Conservation (phyloP, 2,113 vertebrate species). For the Diphyllodes magnificus region DNA sequence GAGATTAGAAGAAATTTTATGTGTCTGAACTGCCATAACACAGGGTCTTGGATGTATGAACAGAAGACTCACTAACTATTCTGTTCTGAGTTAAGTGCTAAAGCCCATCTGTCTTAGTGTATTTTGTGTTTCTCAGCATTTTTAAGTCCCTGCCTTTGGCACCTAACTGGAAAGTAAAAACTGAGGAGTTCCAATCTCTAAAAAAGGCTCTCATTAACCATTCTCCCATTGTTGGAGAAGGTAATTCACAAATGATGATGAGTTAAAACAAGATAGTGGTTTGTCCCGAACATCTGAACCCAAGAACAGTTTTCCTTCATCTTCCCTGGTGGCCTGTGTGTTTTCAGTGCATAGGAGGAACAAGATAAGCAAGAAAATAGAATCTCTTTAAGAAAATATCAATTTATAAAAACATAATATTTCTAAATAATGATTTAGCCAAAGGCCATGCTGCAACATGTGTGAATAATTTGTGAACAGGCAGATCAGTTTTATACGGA, state of each 20-base stretch:
- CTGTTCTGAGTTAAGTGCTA: background rate
- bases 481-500: background rate
- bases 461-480: background rate
- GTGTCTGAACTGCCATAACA: background rate
- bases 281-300: background rate
- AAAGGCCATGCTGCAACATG: background rate
- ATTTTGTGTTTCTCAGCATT: background rate
- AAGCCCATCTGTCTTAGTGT: background rate
- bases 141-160: background rate
- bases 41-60: background rate
- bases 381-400: background rate
- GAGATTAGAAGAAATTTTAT: background rate
- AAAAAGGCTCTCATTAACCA: background rate
- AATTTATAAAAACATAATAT: background rate
- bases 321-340: background rate
- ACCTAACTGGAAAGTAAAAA: background rate
- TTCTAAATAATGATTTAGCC: background rate
- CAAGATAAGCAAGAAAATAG: background rate
- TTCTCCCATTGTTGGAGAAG: background rate
- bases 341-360: background rate
- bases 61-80: background rate
- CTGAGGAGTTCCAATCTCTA: background rate
- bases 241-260: background rate
- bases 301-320: background rate
- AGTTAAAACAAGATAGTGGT: background rate